Evolutionary conservation across 2,888 invertebrate species (phyloP), one percentile per base, ranked within the genome.

Genomic region (Drosophila niveifrons): DNA sequence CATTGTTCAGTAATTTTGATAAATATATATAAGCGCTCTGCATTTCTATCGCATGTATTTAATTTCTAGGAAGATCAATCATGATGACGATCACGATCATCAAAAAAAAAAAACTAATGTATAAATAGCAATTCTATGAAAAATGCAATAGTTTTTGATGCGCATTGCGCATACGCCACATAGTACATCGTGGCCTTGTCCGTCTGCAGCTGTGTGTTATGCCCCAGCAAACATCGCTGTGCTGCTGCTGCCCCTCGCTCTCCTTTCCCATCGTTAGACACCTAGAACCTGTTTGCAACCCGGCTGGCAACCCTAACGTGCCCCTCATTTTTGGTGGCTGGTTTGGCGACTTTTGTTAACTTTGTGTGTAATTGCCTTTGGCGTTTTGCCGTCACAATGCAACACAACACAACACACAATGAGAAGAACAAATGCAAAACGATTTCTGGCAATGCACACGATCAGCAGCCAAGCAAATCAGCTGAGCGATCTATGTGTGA

Each of bases 311-410:
- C 13, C 36, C 50, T 34, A 50, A 11, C 11, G 31, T 11, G 48
- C 31, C 48, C 31, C 48, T 10, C 13, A 15, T 31, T 48, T 48
- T 47, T 8, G n/a, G 10, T 3, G 34, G 10, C 34, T 34, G 11
- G 29, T 66, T 46, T 46, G 46, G 46, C 46, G 23, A 23, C 23
- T n/a, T 69, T 69, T 62, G 66, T 61, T 76, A 76, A 74, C 74
- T 77, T 72, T 66, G 72, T 77, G 66, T 66, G 72, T 57, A 50
- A 65, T 72, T 73, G 72, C 62, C 43, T 68, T 51, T 55, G 39
- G 58, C 71, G 4, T 23, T 23, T 71, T 52, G 53, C 47, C 71
- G 56, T 57, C 52, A 62, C n/a, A 51, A 61, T 41, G 23, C 48
- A 39, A 36, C 11, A 36, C 4, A 50, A 23, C 23, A 23, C 23